Percentiles rank a stretch among this genome's conserved stretches.
phyloP scores from a whole-genome alignment of 2,797 vertebrate species.

The Ceyx erithaca region DNA sequence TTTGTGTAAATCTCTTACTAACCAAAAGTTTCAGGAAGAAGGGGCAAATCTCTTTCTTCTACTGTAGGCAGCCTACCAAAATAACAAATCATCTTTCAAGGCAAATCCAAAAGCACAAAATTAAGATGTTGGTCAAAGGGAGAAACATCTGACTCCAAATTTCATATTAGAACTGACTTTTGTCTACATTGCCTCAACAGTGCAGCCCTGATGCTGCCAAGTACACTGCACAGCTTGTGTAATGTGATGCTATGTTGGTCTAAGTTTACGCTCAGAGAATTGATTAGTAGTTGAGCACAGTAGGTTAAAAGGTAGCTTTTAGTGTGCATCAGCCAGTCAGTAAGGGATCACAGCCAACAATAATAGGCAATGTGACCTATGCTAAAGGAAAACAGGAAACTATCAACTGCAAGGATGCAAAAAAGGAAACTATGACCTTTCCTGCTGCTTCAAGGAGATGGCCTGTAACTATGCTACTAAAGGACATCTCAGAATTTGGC shows the following conservation, averaged over 20 bases:
- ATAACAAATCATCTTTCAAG: background rate
- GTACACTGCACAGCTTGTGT: background rate
- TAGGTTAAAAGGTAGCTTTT: constrained; percentile 36
- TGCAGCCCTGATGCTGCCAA: background rate
- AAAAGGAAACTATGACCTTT: constrained; percentile 11
- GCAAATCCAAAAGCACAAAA: constrained; percentile 6
- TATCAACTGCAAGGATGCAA: background rate
- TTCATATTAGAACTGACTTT: constrained; percentile 8
- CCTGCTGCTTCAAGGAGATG: background rate
- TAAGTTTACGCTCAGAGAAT: constrained; percentile 19
- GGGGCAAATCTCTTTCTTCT: background rate
- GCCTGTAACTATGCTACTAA: background rate
- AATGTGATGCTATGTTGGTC: background rate
- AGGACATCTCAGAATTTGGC: background rate
- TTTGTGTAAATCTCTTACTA: background rate
- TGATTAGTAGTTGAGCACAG: background rate
- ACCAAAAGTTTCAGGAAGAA: background rate
- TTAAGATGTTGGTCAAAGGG: background rate
- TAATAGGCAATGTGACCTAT: background rate
- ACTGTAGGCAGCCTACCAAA: background rate
- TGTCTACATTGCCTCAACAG: background rate
- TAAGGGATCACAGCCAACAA: background rate
- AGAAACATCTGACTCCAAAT: constrained; percentile 7
- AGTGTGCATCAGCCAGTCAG: background rate
- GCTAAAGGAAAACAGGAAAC: constrained; percentile 40